Base-by-base conservation (phyloP, 2,888 invertebrate genomes). In the Melieria picta region DNA sequence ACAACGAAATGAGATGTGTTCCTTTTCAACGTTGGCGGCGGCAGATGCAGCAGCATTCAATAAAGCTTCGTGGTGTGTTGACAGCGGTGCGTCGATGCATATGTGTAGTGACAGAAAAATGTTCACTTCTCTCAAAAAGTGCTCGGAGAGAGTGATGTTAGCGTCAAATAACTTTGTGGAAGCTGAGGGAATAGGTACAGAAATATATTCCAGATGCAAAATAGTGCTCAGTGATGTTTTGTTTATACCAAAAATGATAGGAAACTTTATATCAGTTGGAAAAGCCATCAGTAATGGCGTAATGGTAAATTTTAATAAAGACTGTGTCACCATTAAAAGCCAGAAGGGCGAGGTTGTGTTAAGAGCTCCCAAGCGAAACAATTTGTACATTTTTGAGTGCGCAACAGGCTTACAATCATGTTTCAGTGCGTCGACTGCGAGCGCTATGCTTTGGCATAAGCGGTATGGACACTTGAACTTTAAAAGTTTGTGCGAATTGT, bases 191-290 rank as follows among this genome's bases (percentile, higher is more conserved):
- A 57, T 57, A 50, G 72, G 66, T 13, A 62, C 43, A 11, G 66
- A 58, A 65, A 52, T 66, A 52, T 55, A 61, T 61, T 62, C 11
- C 30, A 58, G 48, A 6, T 46, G 57, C 13, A 45, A 65, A 48
- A 61, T 72, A n/a, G 63, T 45, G 30, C 62, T 74, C 6, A 65
- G 47, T 7, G 65, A 72, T 45, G 69, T 70, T 7, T 56, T 72
- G 50, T 74, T 66, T 62, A 71, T 73, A 5, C 68, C 75, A 10
- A 47, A 10, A 7, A 70, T 75, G 46, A 46, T 63, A 48, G 71
- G 65, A 62, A 75, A 74, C 65, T 75, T 73, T 55, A 62, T 70
- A 16, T 75, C 73, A 16, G 69, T 75, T 13, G 63, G 46, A 16
- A 75, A 69, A 70, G 67, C 64, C 3, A 55, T 48, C 3, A 69